Evolutionary conservation across 1,140 invertebrate genomes (phyloP), one percentile per base, ranked within the genome.

Genomic region (Bathynomus jamesi): DNA sequence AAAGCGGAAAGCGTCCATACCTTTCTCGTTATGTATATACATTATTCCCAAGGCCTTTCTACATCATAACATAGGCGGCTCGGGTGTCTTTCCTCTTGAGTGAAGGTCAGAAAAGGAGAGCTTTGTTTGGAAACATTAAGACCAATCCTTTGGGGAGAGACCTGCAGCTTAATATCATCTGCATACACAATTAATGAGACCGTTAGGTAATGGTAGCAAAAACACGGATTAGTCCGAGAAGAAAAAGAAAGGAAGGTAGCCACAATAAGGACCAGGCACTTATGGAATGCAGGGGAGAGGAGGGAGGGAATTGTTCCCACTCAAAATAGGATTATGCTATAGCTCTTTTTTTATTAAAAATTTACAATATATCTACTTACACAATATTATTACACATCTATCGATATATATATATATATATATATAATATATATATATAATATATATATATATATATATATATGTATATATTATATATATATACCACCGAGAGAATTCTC

Each of bases 371-470:
- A 53, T 53, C 13, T 53, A 53, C 21, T 2, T 3, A 3, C 21
- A 53, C 21, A 53, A 53, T 53, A 53, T 53, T 17, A 17, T 17
- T 53, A 53, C 21, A 53, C 21, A 53, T 53, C 13, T 53, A 40
- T 53, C 13, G 13, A n/a, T n/a, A 53, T 53, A 53, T 53, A 53
- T 53, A 53, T 53, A 53, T 53, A 3, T 3, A 3, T 53, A 53
- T 53, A 53, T 17, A 17, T 17, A 17, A 53, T 53, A 53, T 53
- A 53, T 53, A 53, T 53, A 53, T 53, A 53, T 53, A 17, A 53
- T 53, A 53, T 53, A 40, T 53, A 53, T 53, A 53, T 53, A 53
- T 53, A 53, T 53, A 53, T 53, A 53, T 53, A 53, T 53, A 53
- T 53, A 53, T 53, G 21, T 40, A 53, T 53, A 53, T 53, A 53